Evolutionary conservation across 2,797 vertebrate species (phyloP).

Genomic region (Luscinia luscinia): DNA sequence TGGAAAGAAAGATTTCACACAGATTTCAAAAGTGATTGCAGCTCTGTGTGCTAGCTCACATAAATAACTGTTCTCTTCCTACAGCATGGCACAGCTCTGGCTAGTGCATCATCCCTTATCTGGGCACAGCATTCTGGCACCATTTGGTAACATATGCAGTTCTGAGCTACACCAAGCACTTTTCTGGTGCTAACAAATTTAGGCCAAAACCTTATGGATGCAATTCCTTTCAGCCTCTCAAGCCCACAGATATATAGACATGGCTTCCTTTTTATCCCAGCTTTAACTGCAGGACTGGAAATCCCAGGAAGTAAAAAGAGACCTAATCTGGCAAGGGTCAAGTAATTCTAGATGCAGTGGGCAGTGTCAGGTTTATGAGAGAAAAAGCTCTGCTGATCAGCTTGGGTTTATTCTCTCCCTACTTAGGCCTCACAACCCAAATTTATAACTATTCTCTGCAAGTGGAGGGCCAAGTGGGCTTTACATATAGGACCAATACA

Average conservation of each 20-base stretch:
- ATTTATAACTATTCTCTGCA: not conserved
- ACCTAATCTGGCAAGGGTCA: not conserved
- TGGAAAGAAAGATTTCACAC: slow-evolving; percentile 15
- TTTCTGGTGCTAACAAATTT: not conserved
- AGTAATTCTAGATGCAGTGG: not conserved
- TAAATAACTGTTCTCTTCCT: not conserved
- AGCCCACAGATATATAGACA: not conserved
- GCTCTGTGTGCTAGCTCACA: not conserved
- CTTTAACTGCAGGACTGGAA: not conserved
- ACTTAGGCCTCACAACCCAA: not conserved
- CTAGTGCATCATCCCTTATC: not conserved
- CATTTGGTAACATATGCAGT: not conserved
- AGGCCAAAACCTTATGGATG: not conserved
- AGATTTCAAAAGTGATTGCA: slow-evolving; percentile 30
- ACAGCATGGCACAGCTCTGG: not conserved
- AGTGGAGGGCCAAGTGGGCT: not conserved
- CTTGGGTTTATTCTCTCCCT: not conserved
- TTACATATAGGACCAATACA: not conserved
- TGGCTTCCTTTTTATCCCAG: not conserved
- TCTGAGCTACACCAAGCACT: not conserved
- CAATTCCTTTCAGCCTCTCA: not conserved
- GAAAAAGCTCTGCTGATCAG: not conserved
- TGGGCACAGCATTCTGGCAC: not conserved
- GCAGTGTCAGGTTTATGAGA: not conserved
- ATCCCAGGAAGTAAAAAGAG: not conserved